phyloP scores from a whole-genome alignment of 2,113 vertebrate genomes.

The Tautogolabrus adspersus region DNA sequence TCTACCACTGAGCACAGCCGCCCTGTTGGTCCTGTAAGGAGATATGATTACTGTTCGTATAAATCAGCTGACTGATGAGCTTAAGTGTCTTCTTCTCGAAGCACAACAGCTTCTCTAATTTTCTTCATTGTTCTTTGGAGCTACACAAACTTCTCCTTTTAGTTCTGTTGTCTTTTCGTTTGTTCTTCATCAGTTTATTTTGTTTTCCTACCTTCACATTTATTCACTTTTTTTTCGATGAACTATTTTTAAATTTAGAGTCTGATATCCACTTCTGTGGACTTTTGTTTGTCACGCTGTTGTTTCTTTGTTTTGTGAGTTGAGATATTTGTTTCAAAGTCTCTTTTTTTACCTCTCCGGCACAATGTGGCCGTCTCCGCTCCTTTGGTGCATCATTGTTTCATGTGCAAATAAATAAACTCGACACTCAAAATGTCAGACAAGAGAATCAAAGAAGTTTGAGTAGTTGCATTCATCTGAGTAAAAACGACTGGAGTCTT shows the following conservation, averaged over 20 bases:
- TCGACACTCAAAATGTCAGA: conserved; percentile 41
- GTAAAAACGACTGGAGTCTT: too few species aligned
- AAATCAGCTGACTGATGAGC: conserved; percentile 32
- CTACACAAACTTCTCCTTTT: neutral
- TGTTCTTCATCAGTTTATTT: conserved; percentile 28
- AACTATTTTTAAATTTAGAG: conserved; percentile 29
- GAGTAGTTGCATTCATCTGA: too few species aligned
- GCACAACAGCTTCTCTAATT: conserved; percentile 2
- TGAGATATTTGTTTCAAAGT: neutral
- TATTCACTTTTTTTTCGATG: conserved; percentile 29
- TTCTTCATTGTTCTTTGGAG: neutral
- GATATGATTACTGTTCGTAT: conserved; percentile 7
- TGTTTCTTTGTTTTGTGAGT: conserved; percentile 13
- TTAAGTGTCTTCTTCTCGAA: conserved; percentile 18
- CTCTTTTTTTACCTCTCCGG: conserved; percentile 38
- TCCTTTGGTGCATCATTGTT: conserved; percentile 25
- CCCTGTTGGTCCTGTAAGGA: neutral
- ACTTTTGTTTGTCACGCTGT: conserved; percentile 40
- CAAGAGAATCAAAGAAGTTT: conserved; percentile 12
- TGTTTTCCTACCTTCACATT: conserved; percentile 47
- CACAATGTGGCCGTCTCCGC: conserved; percentile 31
- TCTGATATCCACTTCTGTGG: conserved; percentile 37
- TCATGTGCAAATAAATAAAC: conserved; percentile 51
- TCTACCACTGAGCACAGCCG: too few species aligned
- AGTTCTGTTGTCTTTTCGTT: conserved; percentile 22